phyloP scores from a whole-genome alignment of 2,797 vertebrate species.

The Somateria mollissima region DNA sequence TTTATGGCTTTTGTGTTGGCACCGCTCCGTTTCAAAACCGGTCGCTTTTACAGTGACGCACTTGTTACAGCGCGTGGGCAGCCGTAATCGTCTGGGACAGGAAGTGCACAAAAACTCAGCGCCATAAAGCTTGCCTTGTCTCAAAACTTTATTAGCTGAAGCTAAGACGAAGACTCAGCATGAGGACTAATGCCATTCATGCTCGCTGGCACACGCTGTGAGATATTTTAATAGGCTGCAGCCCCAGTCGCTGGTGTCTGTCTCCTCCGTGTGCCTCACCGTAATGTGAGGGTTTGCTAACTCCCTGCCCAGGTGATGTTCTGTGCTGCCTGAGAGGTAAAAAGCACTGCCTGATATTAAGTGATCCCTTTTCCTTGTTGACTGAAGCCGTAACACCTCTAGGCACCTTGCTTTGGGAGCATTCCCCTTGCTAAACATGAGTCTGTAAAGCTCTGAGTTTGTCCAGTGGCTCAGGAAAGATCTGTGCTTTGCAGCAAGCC shows the following conservation, averaged over 20 bases:
- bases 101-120: background rate
- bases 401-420: background rate
- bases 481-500: background rate
- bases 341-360: background rate
- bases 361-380: background rate
- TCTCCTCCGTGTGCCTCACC: background rate
- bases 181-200: background rate
- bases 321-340: background rate
- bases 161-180: background rate
- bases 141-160: background rate
- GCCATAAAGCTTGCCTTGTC: slow-evolving; percentile 53
- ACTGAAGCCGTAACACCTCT: background rate
- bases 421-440: background rate
- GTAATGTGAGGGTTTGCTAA: background rate
- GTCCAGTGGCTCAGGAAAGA: background rate
- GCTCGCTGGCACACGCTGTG: background rate
- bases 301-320: background rate
- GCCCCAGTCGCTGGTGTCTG: background rate
- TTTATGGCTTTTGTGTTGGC: background rate
- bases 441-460: background rate
- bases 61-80: background rate
- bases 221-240: background rate
- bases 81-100: background rate
- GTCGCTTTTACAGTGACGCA: background rate
- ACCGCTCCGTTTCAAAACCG: background rate